Evolutionary conservation across 2,888 invertebrate species (phyloP).

Genomic region (Protophormia terraenovae): DNA sequence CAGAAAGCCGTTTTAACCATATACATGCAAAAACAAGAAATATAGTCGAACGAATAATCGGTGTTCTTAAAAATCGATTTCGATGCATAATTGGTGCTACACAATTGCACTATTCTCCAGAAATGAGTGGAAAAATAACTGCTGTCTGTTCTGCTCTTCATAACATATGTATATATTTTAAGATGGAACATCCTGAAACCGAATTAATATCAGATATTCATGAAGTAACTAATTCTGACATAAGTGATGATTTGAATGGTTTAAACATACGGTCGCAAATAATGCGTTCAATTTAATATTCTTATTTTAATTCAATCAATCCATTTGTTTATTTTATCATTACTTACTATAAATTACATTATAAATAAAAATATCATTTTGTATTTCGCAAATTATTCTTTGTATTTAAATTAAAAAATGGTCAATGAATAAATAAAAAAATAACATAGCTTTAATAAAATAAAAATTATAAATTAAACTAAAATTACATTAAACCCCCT

Average conservation of each 20-base stretch:
- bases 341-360: too few relatives aligned
- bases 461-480: too few relatives aligned
- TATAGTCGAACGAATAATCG: neutral
- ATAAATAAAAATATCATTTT: too few relatives aligned
- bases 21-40: neutral
- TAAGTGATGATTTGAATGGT: neutral
- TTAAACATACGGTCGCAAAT: too few relatives aligned
- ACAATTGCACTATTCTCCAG: neutral
- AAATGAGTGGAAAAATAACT: neutral
- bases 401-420: too few relatives aligned
- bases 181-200: neutral
- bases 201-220: too few relatives aligned
- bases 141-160: neutral
- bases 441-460: too few relatives aligned
- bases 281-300: neutral
- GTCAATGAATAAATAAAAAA: too few relatives aligned
- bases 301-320: neutral
- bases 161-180: neutral
- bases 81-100: neutral
- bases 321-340: neutral
- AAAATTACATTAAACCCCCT: neutral
- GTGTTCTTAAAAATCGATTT: neutral
- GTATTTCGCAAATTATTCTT: too few relatives aligned
- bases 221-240: neutral
- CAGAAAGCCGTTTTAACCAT: neutral